Conservation (phyloP, 2,113 vertebrate species). For the Apteryx owenii region DNA sequence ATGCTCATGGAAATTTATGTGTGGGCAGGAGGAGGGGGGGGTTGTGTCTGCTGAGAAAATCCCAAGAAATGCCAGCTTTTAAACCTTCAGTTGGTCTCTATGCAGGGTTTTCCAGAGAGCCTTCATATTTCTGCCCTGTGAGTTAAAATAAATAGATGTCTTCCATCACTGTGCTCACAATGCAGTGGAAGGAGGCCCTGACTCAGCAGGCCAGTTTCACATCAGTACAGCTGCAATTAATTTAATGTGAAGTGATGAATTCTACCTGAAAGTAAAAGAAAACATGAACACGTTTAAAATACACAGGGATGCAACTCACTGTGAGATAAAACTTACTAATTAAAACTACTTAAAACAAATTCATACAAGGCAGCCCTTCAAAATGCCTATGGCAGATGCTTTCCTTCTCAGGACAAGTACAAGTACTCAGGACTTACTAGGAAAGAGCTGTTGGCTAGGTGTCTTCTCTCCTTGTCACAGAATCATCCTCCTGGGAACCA, state of each 20-base stretch:
- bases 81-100: rapidly evolving
- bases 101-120: background rate
- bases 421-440: background rate
- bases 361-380: background rate
- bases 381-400: background rate
- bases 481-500: background rate
- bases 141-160: background rate
- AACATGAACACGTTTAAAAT: background rate
- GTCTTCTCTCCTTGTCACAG: background rate
- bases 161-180: background rate
- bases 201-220: background rate
- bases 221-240: background rate
- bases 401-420: background rate
- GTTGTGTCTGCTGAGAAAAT: background rate
- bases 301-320: background rate
- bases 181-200: background rate
- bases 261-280: background rate
- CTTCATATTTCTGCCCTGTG: background rate
- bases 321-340: background rate
- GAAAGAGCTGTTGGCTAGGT: background rate
- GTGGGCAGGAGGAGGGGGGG: background rate
- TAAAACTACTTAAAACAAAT: background rate
- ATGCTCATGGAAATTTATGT: background rate
- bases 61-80: background rate
- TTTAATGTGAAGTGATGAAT: background rate